phyloP scores from a whole-genome alignment of 2,797 vertebrate genomes.

The Aplochiton taeniatus region DNA sequence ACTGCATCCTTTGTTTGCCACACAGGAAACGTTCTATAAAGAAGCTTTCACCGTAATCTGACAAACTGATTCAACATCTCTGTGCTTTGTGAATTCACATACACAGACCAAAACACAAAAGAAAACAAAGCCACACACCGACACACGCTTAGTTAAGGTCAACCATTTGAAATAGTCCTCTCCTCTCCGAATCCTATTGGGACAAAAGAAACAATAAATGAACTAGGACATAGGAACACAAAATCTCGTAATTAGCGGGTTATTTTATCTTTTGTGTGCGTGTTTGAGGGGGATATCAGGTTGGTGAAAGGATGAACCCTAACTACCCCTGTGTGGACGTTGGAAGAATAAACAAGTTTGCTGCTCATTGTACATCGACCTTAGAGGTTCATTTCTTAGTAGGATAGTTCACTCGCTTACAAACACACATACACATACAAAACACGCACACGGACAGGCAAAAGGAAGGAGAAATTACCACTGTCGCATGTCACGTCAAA shows the following conservation, averaged over 20 bases:
- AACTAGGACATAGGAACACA: neutral
- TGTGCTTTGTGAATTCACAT: no score
- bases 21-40: slow-evolving; percentile 30
- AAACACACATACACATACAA: slow-evolving; percentile 13
- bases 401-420: slow-evolving; percentile 24
- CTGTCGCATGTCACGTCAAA: slow-evolving; percentile 44
- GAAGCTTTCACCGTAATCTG: no score
- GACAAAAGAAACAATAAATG: no score
- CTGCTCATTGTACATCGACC: slow-evolving; percentile 74
- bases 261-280: neutral
- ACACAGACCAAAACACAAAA: no score
- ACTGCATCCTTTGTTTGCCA: slow-evolving; percentile 43
- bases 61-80: no score
- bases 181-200: no score
- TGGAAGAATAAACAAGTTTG: slow-evolving; percentile 68
- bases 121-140: no score
- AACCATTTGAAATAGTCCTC: no score
- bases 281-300: neutral
- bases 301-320: slow-evolving; percentile 42
- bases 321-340: slow-evolving; percentile 62
- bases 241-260: neutral
- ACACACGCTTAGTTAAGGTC: no score
- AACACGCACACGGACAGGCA: slow-evolving; percentile 30
- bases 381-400: slow-evolving; percentile 62
- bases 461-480: slow-evolving; percentile 57